A percentile compares a stretch with the other conserved stretches of the same genome.
These are phyloP conservation scores for Phyllotreta striolata DNA, from an alignment of 2,888 invertebrate genomes.

Conservation along the genomic window DNA sequence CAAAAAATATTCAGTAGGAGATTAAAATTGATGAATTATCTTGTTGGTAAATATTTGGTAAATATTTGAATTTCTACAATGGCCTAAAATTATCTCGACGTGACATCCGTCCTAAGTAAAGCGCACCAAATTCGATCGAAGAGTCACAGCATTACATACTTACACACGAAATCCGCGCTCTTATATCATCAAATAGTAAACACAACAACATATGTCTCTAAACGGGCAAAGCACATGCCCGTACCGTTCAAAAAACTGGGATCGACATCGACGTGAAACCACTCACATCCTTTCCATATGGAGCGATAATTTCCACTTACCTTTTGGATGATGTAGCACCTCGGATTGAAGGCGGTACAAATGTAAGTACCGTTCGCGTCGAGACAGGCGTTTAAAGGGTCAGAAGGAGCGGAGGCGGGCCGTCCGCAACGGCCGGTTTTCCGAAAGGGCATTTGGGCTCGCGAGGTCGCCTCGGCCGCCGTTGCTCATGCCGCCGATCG, in stretches of 20 bases:
- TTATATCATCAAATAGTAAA: slow-evolving; percentile 11
- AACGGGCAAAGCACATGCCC: slow-evolving; percentile 14
- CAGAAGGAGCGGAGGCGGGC: slow-evolving; percentile 41
- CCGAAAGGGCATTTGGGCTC: slow-evolving; percentile 59
- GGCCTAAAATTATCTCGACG: no score
- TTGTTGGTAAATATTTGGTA: no score
- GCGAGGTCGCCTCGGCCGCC: slow-evolving; percentile 51
- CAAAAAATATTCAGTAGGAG: no score
- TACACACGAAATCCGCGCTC: background rate
- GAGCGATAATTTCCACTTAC: slow-evolving; percentile 57
- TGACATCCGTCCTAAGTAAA: no score
- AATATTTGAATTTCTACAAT: no score
- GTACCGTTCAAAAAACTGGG: background rate
- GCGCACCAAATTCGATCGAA: background rate
- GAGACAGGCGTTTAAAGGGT: slow-evolving; percentile 62
- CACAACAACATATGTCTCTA: slow-evolving; percentile 1
- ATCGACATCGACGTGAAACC: slow-evolving; percentile 7
- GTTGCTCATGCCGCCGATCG: slow-evolving; percentile 61
- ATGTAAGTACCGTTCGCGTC: slow-evolving; percentile 68
- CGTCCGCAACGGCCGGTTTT: slow-evolving; percentile 52
- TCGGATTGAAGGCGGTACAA: slow-evolving; percentile 69
- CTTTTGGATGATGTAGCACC: slow-evolving; percentile 73
- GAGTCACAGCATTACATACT: slow-evolving; percentile 7
- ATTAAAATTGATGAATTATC: no score
- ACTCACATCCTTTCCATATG: slow-evolving; percentile 26